Conservation (phyloP, 2,888 invertebrate genomes). For the Herminia tarsipennalis region DNA sequence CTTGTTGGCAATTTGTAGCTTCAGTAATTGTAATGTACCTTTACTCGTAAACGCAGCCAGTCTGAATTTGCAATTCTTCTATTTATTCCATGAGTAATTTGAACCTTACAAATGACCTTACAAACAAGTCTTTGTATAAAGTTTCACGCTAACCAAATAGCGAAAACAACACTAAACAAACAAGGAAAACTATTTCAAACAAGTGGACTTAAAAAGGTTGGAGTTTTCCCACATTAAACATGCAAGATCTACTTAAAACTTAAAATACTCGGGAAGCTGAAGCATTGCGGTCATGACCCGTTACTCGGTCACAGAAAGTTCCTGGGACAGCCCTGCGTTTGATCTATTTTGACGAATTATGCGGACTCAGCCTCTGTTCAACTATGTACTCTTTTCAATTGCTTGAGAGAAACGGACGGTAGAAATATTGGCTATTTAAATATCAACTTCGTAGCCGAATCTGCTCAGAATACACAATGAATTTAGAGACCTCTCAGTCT, state of each 20-base stretch:
- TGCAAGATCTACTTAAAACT: background rate
- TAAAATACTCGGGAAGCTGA: background rate
- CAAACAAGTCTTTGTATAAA: too few relatives aligned
- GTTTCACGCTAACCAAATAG: too few relatives aligned
- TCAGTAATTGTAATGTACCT: too few relatives aligned
- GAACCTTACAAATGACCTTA: too few relatives aligned
- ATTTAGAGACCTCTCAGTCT: too few relatives aligned
- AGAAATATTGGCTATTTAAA: background rate
- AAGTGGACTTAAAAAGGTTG: background rate
- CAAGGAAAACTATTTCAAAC: background rate
- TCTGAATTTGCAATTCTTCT: too few relatives aligned
- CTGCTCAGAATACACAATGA: background rate
- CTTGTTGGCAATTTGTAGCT: too few relatives aligned
- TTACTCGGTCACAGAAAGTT: constrained; percentile 1
- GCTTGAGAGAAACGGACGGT: too few relatives aligned
- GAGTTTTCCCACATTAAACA: background rate
- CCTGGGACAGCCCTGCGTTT: constrained; percentile 4
- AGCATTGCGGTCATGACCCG: constrained; percentile 14
- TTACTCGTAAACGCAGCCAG: too few relatives aligned
- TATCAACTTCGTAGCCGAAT: background rate
- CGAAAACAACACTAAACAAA: background rate
- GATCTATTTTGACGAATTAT: constrained; percentile 23
- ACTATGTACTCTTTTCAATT: background rate
- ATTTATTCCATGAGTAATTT: too few relatives aligned
- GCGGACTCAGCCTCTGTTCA: background rate